Evolutionary conservation across 2,797 vertebrate genomes (phyloP).

Genomic region (Mormyrus hasselquistii): DNA sequence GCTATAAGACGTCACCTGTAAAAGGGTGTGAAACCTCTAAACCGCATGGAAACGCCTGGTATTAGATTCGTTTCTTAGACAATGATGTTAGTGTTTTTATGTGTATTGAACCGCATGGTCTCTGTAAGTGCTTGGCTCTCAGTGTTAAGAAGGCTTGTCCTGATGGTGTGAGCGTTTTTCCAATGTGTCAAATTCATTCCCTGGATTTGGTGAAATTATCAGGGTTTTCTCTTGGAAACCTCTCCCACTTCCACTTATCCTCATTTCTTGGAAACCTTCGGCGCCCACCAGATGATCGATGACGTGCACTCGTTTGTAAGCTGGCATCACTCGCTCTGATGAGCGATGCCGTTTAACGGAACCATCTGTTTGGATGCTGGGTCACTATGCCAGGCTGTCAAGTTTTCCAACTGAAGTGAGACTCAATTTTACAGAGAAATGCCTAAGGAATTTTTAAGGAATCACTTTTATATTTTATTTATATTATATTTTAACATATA

Average conservation of each 20-base stretch:
- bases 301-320: not conserved
- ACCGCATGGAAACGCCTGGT: not conserved
- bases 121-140: not conserved
- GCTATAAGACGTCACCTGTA: not conserved
- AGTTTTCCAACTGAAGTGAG: not conserved
- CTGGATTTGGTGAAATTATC: not conserved
- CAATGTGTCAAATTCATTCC: not conserved
- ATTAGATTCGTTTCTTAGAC: not conserved
- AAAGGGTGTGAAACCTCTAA: not conserved
- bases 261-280: not conserved
- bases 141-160: not conserved
- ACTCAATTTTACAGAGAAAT: not conserved
- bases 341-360: not conserved
- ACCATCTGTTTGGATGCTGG: not conserved
- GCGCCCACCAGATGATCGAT: not conserved
- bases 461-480: not conserved
- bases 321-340: not conserved
- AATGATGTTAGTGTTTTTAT: slow-evolving; percentile 3
- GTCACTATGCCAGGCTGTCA: not conserved
- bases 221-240: not conserved
- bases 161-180: not conserved
- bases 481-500: not conserved
- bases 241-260: not conserved
- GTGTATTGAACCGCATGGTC: not conserved
- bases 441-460: not conserved